A percentile compares a stretch with the other conserved stretches of the same genome.
These are phyloP conservation scores for Cheirogaleus major DNA, from an alignment of 2,797 vertebrate species.

Conservation along the genomic window DNA sequence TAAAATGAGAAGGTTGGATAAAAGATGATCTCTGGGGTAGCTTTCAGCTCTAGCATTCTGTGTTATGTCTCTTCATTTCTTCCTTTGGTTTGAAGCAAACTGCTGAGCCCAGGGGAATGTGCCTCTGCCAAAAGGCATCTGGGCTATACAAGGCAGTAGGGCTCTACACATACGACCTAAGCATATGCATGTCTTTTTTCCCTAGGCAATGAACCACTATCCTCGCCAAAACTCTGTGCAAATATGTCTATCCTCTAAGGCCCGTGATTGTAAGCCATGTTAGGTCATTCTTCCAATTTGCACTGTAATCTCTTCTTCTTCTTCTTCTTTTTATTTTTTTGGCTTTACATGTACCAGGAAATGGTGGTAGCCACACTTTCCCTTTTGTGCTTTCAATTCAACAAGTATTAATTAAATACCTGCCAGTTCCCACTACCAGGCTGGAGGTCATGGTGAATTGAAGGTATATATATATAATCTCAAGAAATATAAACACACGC, in stretches of 20 bases:
- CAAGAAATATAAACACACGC: background rate
- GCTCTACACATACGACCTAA: background rate
- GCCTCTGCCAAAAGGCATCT: slow-evolving; percentile 18
- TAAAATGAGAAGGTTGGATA: slow-evolving; percentile 40
- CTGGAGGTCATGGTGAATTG: background rate
- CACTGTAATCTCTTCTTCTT: background rate
- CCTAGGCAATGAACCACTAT: background rate
- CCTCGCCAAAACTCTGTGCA: background rate
- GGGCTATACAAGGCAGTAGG: background rate
- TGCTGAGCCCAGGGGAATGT: background rate
- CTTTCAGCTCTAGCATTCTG: background rate
- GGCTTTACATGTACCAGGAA: background rate
- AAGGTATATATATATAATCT: background rate
- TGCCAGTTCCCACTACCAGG: background rate
- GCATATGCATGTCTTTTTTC: slow-evolving; percentile 35
- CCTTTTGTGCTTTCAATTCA: slow-evolving; percentile 19
- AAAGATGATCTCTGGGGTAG: background rate
- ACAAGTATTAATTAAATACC: background rate
- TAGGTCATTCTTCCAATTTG: slow-evolving; percentile 27
- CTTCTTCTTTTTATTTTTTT: background rate
- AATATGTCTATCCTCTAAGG: background rate
- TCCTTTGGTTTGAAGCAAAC: slow-evolving; percentile 10
- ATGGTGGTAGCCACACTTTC: background rate
- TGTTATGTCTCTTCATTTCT: background rate
- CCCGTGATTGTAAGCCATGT: background rate